A percentile compares a stretch with the other conserved stretches of the same genome.
These are phyloP conservation scores for Colletes collaris DNA, from an alignment of 2,888 invertebrate genomes.

Conservation along the genomic window DNA sequence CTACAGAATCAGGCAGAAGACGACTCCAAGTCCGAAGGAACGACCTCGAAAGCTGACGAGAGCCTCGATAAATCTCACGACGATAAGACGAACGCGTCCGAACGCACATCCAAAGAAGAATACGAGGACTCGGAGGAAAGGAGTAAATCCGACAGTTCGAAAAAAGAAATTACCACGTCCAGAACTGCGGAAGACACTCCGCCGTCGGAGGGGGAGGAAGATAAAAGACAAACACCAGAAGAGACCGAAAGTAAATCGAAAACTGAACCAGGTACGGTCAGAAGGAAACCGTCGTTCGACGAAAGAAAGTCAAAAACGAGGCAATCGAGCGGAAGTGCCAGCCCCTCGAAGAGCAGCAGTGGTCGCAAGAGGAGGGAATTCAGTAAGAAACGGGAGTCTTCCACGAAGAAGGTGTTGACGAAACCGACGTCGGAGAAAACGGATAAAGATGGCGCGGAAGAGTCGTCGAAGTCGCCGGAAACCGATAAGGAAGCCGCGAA, in stretches of 20 bases:
- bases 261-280: conserved; percentile 1
- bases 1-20: conserved; percentile 5
- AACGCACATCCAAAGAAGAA: conserved; percentile 11
- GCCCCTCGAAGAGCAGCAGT: conserved; percentile 25
- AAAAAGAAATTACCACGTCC: conserved; percentile 19
- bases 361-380: conserved; percentile 28
- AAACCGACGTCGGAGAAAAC: conserved; percentile 21
- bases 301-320: conserved; percentile 40
- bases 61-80: not conserved
- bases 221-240: conserved; percentile 14
- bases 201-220: conserved; percentile 33
- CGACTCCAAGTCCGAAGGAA: conserved; percentile 35
- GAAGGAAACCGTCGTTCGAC: conserved; percentile 30
- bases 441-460: conserved; percentile 1
- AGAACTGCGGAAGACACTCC: conserved; percentile 36
- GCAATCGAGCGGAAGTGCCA: conserved; percentile 31
- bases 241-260: conserved; percentile 5
- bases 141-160: conserved; percentile 24
- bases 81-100: conserved; percentile 30
- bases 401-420: conserved; percentile 14
- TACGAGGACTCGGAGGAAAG: conserved; percentile 11
- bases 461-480: not conserved
- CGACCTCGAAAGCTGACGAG: not conserved
- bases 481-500: not conserved
- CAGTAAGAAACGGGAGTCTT: conserved; percentile 33